These are phyloP conservation scores for Neodontobutis hainanensis DNA, from an alignment of 2,113 vertebrate species.

Conservation along the genomic window DNA sequence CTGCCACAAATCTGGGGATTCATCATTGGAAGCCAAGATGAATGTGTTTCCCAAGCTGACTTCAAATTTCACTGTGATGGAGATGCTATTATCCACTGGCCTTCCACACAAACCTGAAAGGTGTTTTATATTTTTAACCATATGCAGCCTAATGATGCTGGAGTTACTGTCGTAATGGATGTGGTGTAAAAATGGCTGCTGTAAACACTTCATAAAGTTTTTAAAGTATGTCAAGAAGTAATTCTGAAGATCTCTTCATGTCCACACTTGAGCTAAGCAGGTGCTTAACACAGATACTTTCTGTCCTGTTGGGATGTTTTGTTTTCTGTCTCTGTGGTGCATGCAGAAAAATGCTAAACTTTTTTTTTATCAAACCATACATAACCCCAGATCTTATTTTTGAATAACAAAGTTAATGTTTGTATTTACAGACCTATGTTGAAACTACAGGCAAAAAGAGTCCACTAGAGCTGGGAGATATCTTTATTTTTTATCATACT, in stretches of 20 bases:
- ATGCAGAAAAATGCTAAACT: too few relatives aligned
- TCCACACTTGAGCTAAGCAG: constrained; percentile 2
- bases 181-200: constrained; percentile 11
- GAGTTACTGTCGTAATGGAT: neutral
- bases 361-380: neutral
- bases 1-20: constrained; percentile 60
- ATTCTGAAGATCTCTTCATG: neutral
- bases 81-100: constrained; percentile 36
- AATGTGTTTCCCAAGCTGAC: constrained; percentile 48
- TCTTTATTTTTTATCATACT: too few relatives aligned
- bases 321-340: neutral
- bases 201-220: constrained; percentile 5
- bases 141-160: neutral
- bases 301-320: neutral
- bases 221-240: constrained; percentile 16
- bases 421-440: neutral
- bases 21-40: constrained; percentile 54
- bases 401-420: neutral
- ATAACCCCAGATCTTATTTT: neutral
- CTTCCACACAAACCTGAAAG: constrained; percentile 25
- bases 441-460: too few relatives aligned
- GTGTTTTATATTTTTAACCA: constrained; percentile 34
- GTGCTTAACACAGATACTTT: constrained; percentile 3
- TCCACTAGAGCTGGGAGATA: too few relatives aligned
- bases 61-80: constrained; percentile 46